phyloP scores from a whole-genome alignment of 1,140 invertebrate genomes.

The Drosophila mayri region DNA sequence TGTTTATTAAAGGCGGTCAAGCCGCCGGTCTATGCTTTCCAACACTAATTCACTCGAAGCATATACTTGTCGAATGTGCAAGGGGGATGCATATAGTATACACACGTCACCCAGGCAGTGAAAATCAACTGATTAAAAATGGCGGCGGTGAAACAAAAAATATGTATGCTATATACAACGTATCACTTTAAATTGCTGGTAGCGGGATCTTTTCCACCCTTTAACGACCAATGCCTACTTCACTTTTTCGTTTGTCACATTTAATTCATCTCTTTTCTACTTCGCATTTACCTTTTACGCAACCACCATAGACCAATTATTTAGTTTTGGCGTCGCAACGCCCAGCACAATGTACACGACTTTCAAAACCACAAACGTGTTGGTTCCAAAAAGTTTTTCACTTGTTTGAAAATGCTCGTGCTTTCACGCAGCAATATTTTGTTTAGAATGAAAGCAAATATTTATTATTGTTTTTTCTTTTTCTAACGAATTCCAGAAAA shows the following conservation, averaged over 20 bases:
- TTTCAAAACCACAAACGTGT: background rate
- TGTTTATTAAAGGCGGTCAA: constrained; percentile 33
- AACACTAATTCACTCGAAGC: constrained; percentile 46
- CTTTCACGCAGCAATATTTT: constrained; percentile 51
- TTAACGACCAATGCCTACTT: background rate
- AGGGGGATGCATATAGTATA: constrained; percentile 49
- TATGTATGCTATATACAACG: constrained; percentile 58
- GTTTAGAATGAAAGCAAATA: constrained; percentile 74
- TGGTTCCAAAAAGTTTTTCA: constrained; percentile 1
- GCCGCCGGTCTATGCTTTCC: constrained; percentile 36
- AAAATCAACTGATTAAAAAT: constrained; percentile 78
- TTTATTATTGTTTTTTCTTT: constrained; percentile 84
- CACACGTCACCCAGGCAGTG: constrained; percentile 50
- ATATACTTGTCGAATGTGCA: constrained; percentile 32
- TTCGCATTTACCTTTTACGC: constrained; percentile 72
- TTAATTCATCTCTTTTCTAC: background rate
- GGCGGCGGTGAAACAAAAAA: constrained; percentile 77
- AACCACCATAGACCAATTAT: constrained; percentile 56
- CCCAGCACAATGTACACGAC: constrained; percentile 13
- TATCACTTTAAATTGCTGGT: constrained; percentile 26
- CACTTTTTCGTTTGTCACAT: background rate
- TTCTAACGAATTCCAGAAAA: constrained; percentile 79
- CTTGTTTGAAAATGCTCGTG: background rate
- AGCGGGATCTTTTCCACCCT: background rate
- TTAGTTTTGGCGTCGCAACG: constrained; percentile 15